These are phyloP conservation scores for Globicephala melas DNA, from an alignment of 2,113 vertebrate species.

Conservation along the genomic window DNA sequence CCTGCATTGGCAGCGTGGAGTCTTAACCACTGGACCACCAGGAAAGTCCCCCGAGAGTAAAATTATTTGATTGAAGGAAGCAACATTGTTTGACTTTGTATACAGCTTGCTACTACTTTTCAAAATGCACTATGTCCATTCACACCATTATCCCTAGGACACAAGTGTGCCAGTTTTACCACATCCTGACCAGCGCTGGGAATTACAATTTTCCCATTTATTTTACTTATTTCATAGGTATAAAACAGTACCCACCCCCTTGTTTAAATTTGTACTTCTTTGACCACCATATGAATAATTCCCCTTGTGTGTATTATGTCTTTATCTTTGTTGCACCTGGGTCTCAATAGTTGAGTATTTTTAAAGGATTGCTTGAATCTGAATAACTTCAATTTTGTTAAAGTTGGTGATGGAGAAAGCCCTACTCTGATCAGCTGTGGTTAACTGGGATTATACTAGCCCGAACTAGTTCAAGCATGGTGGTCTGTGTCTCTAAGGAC, in stretches of 20 bases:
- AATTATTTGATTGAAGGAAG: background rate
- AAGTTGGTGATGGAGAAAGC: background rate
- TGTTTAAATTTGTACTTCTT: background rate
- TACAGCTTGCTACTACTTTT: background rate
- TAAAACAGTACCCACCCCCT: background rate
- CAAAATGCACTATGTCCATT: background rate
- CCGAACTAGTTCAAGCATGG: fast-evolving
- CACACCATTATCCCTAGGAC: background rate
- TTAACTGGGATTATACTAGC: background rate
- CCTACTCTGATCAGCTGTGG: fast-evolving
- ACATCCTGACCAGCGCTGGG: background rate
- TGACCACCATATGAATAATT: background rate
- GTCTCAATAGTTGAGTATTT: background rate
- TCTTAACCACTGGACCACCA: no score
- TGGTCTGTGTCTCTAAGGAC: background rate
- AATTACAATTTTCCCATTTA: background rate
- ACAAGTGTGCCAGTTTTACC: background rate
- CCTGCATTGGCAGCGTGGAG: no score
- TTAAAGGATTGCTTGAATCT: background rate
- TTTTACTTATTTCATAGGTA: background rate
- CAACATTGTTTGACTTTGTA: background rate
- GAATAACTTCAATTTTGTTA: background rate
- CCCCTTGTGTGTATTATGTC: background rate
- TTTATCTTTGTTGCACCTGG: background rate
- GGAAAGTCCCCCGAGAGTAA: background rate